A percentile compares a stretch with the other conserved stretches of the same genome.
These are phyloP conservation scores for Nasonia vitripennis DNA, from an alignment of 1,140 invertebrate genomes.

Conservation along the genomic window DNA sequence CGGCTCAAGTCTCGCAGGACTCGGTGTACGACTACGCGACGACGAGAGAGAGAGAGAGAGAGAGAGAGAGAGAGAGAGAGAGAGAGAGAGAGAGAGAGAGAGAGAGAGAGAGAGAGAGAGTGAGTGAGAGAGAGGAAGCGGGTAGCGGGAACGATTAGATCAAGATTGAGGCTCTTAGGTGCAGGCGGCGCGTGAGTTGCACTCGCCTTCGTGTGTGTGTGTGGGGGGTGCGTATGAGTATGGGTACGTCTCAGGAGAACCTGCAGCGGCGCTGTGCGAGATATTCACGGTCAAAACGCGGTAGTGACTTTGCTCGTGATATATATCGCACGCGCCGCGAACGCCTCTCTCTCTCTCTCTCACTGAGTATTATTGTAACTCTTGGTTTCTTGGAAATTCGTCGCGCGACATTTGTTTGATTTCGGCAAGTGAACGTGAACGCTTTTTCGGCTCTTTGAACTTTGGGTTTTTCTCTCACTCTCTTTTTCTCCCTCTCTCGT, in stretches of 20 bases:
- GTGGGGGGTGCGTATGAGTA: neutral
- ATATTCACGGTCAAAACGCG: slow-evolving; percentile 59
- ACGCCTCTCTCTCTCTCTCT: slow-evolving; percentile 42
- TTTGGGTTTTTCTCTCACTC: neutral
- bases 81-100: slow-evolving; percentile 40
- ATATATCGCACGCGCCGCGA: slow-evolving; percentile 49
- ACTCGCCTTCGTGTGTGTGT: neutral
- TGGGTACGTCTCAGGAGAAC: neutral
- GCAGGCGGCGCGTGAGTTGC: slow-evolving; percentile 47
- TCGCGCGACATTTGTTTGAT: slow-evolving; percentile 31
- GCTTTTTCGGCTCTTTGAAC: slow-evolving; percentile 18
- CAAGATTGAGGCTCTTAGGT: slow-evolving; percentile 52
- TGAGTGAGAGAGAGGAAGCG: slow-evolving; percentile 40
- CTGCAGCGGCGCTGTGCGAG: neutral
- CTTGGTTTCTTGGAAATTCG: slow-evolving; percentile 52
- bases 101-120: slow-evolving; percentile 36
- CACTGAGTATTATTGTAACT: slow-evolving; percentile 60
- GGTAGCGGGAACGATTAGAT: slow-evolving; percentile 56
- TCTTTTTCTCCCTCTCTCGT: slow-evolving; percentile 2
- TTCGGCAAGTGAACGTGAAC: neutral
- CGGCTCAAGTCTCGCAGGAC: slow-evolving; percentile 56
- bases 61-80: slow-evolving; percentile 35
- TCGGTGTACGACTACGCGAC: slow-evolving; percentile 2
- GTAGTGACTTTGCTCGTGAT: slow-evolving; percentile 56
- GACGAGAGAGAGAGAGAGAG: slow-evolving; percentile 40